phyloP scores from a whole-genome alignment of 64 coral and sea anemone species.

The Montipora cactus region DNA sequence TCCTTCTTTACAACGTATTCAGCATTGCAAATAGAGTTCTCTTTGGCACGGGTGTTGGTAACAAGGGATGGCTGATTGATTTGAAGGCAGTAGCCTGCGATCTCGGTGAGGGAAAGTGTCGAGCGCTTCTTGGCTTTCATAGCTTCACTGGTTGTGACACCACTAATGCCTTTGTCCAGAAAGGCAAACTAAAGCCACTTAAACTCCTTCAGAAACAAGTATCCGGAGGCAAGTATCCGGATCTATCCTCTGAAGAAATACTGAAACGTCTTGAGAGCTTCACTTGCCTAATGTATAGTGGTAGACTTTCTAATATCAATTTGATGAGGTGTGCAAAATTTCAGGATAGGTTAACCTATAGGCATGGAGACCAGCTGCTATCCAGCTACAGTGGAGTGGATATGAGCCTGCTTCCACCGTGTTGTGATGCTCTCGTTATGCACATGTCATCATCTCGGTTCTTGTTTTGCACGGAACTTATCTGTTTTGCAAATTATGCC shows the following conservation, averaged over 20 bases:
- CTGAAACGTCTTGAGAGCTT: background rate
- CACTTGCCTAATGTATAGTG: background rate
- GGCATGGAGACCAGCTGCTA: no score
- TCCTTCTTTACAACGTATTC: background rate
- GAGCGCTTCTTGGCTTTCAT: background rate
- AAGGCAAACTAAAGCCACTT: conserved; percentile 8
- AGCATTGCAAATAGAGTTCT: background rate
- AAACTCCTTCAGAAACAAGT: background rate
- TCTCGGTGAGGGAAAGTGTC: conserved; percentile 7
- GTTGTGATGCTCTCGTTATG: no score
- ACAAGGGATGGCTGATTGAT: conserved; percentile 10
- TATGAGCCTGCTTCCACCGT: no score
- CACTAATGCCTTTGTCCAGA: conserved; percentile 21
- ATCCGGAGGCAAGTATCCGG: background rate
- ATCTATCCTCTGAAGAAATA: no score
- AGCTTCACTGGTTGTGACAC: background rate
- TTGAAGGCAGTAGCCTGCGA: background rate
- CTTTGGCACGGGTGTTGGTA: no score
- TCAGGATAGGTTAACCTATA: no score
- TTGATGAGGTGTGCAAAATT: no score
- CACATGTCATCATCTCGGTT: no score
- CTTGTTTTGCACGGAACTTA: no score
- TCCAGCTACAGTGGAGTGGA: no score
- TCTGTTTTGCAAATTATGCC: no score
- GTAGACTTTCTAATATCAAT: background rate